Conservation (phyloP, 53 echinoderm and acorn worm genomes). For the Mesocentrotus franciscanus region DNA sequence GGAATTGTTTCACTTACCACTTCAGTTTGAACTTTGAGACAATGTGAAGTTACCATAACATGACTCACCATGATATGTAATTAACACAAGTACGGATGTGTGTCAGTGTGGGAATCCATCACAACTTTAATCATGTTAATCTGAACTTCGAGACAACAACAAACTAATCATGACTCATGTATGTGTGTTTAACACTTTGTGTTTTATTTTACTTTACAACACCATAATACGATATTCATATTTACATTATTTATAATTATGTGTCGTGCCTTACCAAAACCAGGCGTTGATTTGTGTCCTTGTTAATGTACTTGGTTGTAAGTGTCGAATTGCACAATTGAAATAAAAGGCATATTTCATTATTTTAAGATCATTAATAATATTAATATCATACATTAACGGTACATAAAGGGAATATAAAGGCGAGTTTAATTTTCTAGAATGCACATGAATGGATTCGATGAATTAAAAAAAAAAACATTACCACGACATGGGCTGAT, state of each 20-base stretch:
- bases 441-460: too few species aligned
- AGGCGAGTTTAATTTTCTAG: too few species aligned
- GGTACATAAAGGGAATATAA: not conserved
- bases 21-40: not conserved
- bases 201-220: slow-evolving; percentile 10
- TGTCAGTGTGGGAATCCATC: not conserved
- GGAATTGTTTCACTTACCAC: not conserved
- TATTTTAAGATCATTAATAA: not conserved
- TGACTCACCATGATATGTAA: not conserved
- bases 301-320: not conserved
- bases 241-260: not conserved
- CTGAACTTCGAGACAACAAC: not conserved
- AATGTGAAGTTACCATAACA: too few species aligned
- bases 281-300: not conserved
- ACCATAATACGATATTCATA: slow-evolving; percentile 12
- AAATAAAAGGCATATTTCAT: not conserved
- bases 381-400: not conserved
- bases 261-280: not conserved
- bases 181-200: not conserved
- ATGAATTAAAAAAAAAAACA: too few species aligned
- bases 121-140: not conserved
- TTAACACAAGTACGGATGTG: not conserved
- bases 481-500: too few species aligned
- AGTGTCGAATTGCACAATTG: not conserved
- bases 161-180: not conserved